These are phyloP conservation scores for Sebastes reedi DNA, from an alignment of 2,797 vertebrate species.

Conservation along the genomic window DNA sequence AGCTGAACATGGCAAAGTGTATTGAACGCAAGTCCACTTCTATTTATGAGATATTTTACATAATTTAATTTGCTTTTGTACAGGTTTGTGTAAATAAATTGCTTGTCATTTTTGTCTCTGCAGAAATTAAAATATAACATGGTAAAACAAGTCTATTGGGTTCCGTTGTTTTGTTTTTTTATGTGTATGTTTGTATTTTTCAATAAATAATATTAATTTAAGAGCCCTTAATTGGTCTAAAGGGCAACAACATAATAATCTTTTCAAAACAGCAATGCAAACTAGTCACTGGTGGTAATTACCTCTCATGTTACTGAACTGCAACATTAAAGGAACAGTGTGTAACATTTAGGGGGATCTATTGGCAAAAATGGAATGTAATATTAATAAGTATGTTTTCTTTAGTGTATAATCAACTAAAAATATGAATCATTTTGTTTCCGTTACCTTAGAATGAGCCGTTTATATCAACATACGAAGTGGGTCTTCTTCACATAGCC, in stretches of 20 bases:
- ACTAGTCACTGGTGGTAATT: background rate
- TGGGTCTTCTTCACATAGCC: too few relatives aligned
- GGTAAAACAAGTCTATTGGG: constrained; percentile 80
- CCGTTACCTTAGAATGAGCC: too few relatives aligned
- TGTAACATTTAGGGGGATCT: too few relatives aligned
- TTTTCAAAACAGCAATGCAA: background rate
- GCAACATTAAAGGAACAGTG: background rate
- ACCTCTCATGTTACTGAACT: background rate
- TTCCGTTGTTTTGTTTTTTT: background rate
- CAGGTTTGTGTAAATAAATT: constrained; percentile 99
- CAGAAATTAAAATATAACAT: constrained; percentile 99
- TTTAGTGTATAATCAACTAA: too few relatives aligned
- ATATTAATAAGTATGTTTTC: too few relatives aligned
- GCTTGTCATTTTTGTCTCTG: constrained; percentile 99
- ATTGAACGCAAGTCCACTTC: constrained; percentile 99
- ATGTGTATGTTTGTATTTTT: background rate
- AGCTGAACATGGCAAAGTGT: constrained; percentile 99
- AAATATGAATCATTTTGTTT: too few relatives aligned
- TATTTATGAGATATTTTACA: constrained; percentile 99
- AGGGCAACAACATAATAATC: background rate
- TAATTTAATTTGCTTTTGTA: constrained; percentile 99
- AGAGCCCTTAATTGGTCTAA: background rate
- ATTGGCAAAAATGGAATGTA: too few relatives aligned
- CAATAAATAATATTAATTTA: background rate
- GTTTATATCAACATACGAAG: background rate